Base-by-base conservation (phyloP, 1,140 invertebrate genomes). In the Nephila pilipes region DNA sequence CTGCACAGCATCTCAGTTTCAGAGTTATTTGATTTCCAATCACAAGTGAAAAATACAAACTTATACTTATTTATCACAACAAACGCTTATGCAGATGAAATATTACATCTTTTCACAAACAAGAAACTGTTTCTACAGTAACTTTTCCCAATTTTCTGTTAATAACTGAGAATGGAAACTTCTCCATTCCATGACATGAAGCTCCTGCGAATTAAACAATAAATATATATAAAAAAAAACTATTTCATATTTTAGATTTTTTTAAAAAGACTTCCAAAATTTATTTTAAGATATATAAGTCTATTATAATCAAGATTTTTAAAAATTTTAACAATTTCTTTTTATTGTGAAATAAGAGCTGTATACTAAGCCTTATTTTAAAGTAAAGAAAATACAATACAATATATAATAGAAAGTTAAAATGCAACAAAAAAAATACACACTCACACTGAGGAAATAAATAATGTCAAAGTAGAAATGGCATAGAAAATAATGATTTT, bases 111-210 rank as follows among this genome's bases (percentile, higher is more conserved):
- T 32, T 46, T 79, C 65, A 80, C 20, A 93, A 36, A 81, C 93
- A 94, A 60, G 75, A 25, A 38, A 92, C 81, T 20, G 60, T 38
- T 14, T 87, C 58, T 14, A 94, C 80, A 69, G 87, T 94, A 6
- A 93, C 93, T 16, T 90, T 94, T 60, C 95, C 94, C 20, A 95
- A 93, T 81, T 90, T 14, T 18, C 94, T 87, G 95, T 96, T 96
- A 1, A 94, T 95, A 2, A 97, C 95, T 25, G 96, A 96, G 94
- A 96, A 98, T 4, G 97, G 97, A 95, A 99, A 99, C 75, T 94
- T 94, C 0, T 96, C 94, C 94, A 98, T 96, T 3, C 98, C 98
- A 95, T 98, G 97, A 94, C 98, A 99, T 22, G 98, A 97, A 2
- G 98, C 98, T 5, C 97, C 94, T 94, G n/a, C n/a, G 60, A 55